phyloP scores from a whole-genome alignment of 2,797 vertebrate genomes.

The Acipenser transmontanus region DNA sequence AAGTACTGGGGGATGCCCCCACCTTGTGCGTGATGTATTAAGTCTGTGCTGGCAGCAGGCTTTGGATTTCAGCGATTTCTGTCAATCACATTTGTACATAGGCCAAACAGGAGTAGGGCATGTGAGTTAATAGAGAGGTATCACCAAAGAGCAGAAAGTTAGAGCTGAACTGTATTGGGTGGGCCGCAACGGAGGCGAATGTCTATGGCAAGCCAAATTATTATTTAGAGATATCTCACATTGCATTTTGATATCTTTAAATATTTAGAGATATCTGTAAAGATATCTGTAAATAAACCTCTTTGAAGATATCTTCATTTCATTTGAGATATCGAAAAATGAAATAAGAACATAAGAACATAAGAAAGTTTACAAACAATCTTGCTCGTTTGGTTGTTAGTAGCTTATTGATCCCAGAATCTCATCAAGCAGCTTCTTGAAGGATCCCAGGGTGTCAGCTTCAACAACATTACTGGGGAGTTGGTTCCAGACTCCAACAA shows the following conservation, averaged over 20 bases:
- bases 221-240: not conserved
- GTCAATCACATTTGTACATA: constrained; percentile 15
- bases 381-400: too few species aligned
- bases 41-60: constrained; percentile 7
- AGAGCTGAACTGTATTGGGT: not conserved
- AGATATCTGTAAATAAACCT: too few species aligned
- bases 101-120: constrained; percentile 10
- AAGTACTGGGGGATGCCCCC: constrained; percentile 24
- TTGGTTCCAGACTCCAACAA: too few species aligned
- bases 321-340: too few species aligned
- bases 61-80: constrained; percentile 4
- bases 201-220: constrained; percentile 2
- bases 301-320: too few species aligned
- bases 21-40: constrained; percentile 18
- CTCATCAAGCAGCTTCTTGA: too few species aligned
- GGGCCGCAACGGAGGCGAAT: not conserved
- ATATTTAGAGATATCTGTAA: not conserved
- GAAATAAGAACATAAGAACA: too few species aligned
- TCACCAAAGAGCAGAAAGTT: not conserved
- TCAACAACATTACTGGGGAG: too few species aligned
- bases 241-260: not conserved
- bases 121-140: not conserved
- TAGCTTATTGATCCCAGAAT: too few species aligned
- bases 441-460: too few species aligned
- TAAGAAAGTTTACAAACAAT: too few species aligned